Evolutionary conservation across 2,888 invertebrate species (phyloP), one percentile per base, ranked within the genome.

Genomic region (Willowsia nigromaculata): DNA sequence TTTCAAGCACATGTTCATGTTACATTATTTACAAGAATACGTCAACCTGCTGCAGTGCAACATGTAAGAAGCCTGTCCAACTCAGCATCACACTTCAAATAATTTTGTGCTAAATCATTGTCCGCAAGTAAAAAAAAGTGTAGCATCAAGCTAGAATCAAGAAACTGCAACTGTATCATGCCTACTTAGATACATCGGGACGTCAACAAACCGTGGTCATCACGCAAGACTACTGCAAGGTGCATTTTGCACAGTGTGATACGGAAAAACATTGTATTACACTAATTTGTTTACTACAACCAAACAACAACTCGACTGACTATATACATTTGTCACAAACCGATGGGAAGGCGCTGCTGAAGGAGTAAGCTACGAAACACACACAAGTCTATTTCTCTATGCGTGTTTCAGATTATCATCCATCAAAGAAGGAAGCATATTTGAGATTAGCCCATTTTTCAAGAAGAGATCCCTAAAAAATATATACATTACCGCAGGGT

Each of bases 401-500:
- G 37, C 40, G 74, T 47, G 47, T 27, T 78, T 22, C 78, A 81
- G 9, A 22, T 53, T 83, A 37, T 85, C 56, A 78, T 62, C 43
- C 62, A 76, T 74, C 88, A 65, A 22, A 30, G 65, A 85, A 74
- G 76, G 40, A 53, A 87, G 25, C 50, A 30, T 50, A 33, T 76
- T 83, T 30, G 30, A 37, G 37, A 81, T 84, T 88, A 88, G 84
- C 88, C 88, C 78, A 83, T 84, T 88, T 88, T 84, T 88, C 88
- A 84, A 68, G 5, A 22, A n/a, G 30, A 50, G 83, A 56, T 37
- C 43, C 56, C 43, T 37, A 33, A 25, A 47, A 27, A n/a, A 43
- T 27, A n/a, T 11, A 37, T 22, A 47, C 15, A 47, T n/a, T 59
- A 43, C 59, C 62, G 62, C 43, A 81, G 62, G 59, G 62, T 37